Percentiles rank a stretch among this genome's conserved stretches.
Conservation (phyloP, 2,797 vertebrate genomes). For the Intellagama lesueurii region DNA sequence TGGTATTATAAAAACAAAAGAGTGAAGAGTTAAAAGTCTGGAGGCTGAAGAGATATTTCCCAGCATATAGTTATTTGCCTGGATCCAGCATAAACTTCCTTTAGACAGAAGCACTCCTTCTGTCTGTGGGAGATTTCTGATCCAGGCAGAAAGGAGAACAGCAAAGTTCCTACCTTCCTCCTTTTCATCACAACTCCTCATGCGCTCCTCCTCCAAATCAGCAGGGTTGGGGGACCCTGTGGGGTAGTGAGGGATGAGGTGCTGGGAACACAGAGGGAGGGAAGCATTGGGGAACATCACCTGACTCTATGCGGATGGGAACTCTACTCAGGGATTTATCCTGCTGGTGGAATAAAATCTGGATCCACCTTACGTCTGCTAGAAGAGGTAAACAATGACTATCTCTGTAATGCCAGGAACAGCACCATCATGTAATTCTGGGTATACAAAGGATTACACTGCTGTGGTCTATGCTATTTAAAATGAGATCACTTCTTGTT, state of each 20-base stretch:
- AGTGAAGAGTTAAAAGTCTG: background rate
- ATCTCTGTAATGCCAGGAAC: background rate
- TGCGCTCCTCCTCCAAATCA: background rate
- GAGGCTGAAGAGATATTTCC: background rate
- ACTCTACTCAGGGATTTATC: background rate
- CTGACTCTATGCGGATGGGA: background rate
- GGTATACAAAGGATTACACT: background rate
- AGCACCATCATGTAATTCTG: background rate
- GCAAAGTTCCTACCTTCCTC: background rate
- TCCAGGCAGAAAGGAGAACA: background rate
- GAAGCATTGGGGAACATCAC: background rate
- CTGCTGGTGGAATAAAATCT: background rate
- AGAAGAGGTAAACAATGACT: background rate
- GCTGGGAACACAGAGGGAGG: background rate
- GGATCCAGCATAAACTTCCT: background rate
- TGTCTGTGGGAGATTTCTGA: background rate
- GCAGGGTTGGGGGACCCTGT: background rate
- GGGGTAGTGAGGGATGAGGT: background rate
- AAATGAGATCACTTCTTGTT: background rate
- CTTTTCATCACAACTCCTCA: background rate
- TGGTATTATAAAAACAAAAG: slow-evolving; percentile 9
- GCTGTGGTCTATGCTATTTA: background rate
- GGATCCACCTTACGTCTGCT: background rate
- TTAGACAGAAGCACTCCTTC: background rate
- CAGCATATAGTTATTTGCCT: background rate